A percentile compares a stretch with the other conserved stretches of the same genome.
phyloP scores from a whole-genome alignment of 2,888 invertebrate species.

The Nymphalis urticae region DNA sequence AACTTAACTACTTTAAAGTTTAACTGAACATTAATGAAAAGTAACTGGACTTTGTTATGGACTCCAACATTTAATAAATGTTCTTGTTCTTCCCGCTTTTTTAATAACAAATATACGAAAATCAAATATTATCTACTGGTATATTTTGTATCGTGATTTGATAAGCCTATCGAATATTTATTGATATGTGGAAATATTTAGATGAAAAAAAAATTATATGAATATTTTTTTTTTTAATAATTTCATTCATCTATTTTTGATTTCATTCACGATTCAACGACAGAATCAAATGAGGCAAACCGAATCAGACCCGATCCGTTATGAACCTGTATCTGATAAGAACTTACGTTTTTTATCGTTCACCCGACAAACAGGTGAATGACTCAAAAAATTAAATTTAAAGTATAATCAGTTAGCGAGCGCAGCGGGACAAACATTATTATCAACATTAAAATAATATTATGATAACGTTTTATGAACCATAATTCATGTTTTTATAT shows the following conservation, averaged over 20 bases:
- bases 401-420: slow-evolving; percentile 39
- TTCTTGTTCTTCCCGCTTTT: no score
- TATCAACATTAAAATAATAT: slow-evolving; percentile 60
- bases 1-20: neutral
- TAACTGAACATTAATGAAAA: neutral
- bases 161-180: no score
- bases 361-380: slow-evolving; percentile 64
- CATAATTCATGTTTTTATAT: slow-evolving; percentile 39
- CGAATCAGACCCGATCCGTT: slow-evolving; percentile 23
- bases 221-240: no score
- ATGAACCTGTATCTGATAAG: slow-evolving; percentile 33
- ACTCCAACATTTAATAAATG: no score
- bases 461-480: slow-evolving; percentile 46
- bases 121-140: no score
- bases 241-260: neutral
- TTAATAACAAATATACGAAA: no score
- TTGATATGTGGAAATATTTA: no score
- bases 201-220: no score
- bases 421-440: slow-evolving; percentile 40
- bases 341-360: slow-evolving; percentile 40
- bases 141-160: no score
- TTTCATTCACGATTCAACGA: neutral
- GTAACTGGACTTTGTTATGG: no score
- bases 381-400: slow-evolving; percentile 55
- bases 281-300: neutral